Base-by-base conservation (phyloP, 2,797 vertebrate genomes). In the Darevskia nairensis region DNA sequence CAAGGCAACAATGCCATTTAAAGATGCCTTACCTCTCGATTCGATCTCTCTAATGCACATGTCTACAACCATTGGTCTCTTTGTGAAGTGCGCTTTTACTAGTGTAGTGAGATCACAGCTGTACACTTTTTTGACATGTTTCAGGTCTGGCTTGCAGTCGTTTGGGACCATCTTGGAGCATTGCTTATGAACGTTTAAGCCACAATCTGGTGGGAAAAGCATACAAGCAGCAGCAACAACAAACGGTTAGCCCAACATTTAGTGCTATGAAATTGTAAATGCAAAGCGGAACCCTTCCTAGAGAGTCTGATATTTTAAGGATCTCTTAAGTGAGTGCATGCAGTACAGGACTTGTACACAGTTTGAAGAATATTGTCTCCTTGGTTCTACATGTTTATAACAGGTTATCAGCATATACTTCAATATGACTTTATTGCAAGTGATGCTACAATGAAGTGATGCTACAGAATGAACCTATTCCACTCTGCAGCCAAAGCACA, bases 1-100 rank as follows among this genome's bases (percentile, higher is more conserved):
- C 55, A 95, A 87, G 91, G 91, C 88, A 94, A 88, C 23, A 0
- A 0, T 92, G 90, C 90, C 90, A 89, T 90, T 94, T 91, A 95
- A 90, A 11, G 2, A 35, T 0, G 19, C 89, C 97, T 97, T 94
- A 99, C 99, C 99, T 98, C 99, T 97, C 46, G 98, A 98, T 93
- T 99, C 99, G n/a, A 99, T 99, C 95, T 99, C 99, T 90, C 98
- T 97, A 97, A 99, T 99, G 97, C 99, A 99, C 99, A 99, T 99
- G 96, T 99, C 99, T 94, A 99, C 99, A 91, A 99, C 99, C 99
- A 99, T 99, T 59, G 99, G 99, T 89, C 99, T 96, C 79, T 98
- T 99, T 0, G 98, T 97, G 93, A 98, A 98, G 88, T 98, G 98
- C 9, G 99, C 99, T 94, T 98, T 98, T 88, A 99, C 99, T 81